Conservation (phyloP, 2,888 invertebrate genomes). For the Linyphia triangularis region DNA sequence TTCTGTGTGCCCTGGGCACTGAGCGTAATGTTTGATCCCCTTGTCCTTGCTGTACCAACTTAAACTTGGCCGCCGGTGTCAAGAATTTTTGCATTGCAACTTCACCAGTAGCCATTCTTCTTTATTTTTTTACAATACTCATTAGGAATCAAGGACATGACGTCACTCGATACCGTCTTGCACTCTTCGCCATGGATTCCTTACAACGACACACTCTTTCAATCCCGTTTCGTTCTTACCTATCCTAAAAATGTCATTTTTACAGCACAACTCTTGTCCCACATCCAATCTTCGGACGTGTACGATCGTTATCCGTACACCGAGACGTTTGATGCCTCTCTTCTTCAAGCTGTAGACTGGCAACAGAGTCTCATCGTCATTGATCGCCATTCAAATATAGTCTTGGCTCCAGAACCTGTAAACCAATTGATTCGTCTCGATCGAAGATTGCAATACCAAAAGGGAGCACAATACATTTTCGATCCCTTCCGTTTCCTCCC, state of each 20-base stretch:
- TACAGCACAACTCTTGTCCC: neutral
- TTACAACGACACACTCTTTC: neutral
- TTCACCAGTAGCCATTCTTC: too few species aligned
- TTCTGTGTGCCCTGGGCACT: too few species aligned
- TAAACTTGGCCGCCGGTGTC: too few species aligned
- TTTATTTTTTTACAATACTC: too few species aligned
- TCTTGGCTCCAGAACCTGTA: conserved; percentile 1
- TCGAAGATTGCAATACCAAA: neutral
- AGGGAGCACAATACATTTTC: neutral
- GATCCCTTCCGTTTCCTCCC: neutral
- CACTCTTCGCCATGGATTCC: neutral
- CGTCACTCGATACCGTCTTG: neutral
- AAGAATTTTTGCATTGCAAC: too few species aligned
- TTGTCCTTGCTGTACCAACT: too few species aligned
- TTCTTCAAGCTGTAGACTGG: neutral
- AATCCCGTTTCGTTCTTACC: neutral
- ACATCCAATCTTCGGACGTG: neutral
- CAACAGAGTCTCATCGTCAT: neutral
- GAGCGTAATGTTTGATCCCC: too few species aligned
- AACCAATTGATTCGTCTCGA: neutral
- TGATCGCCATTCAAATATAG: neutral
- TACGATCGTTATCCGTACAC: neutral
- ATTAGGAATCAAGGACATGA: neutral
- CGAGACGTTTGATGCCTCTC: neutral
- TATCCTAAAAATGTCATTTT: conserved; percentile 41